Evolutionary conservation across 2,888 invertebrate species (phyloP), one percentile per base, ranked within the genome.

Genomic region (Pyrocoelia pectoralis): DNA sequence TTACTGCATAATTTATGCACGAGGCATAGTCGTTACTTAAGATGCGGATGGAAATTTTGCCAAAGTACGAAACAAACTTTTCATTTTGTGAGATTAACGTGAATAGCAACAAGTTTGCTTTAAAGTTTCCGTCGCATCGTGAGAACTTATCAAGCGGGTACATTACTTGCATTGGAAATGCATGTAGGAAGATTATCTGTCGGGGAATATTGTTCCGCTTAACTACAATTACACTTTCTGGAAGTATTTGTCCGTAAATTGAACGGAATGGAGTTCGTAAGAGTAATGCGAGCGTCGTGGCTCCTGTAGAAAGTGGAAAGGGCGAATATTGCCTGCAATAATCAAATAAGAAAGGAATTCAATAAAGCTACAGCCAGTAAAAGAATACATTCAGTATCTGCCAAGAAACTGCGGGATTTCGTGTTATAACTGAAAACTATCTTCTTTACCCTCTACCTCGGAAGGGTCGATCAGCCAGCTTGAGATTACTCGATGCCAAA

Each of bases 401-500:
- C 53, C 48, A 48, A 19, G 57, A 24, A 51, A 33, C 28, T 41
- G 57, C 28, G 24, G 29, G 38, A 40, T 41, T 19, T 54, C 53
- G 24, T 41, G 43, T 33, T 52, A 59, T 59, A 33, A 59, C 53
- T 59, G 59, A 43, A 59, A 52, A 59, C 53, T 18, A 17, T 33
- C 33, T 53, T 24, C 13, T 8, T 51, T n/a, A 29, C 17, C 12
- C 49, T 48, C 19, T 50, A 49, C 59, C 46, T 53, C 46, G 24
- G 49, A 54, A 69, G 74, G 75, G 74, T 72, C 75, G 75, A 76
- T 76, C 76, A 75, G 71, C 69, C 70, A 72, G 70, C 71, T 73
- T 64, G 72, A 76, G 74, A 76, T 75, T 75, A 74, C 73, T 65
- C 74, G 70, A 71, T 70, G 67, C 71, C 71, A 73, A 72, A 73